Conservation (phyloP, 2,113 vertebrate species). For the Gila orcuttii region DNA sequence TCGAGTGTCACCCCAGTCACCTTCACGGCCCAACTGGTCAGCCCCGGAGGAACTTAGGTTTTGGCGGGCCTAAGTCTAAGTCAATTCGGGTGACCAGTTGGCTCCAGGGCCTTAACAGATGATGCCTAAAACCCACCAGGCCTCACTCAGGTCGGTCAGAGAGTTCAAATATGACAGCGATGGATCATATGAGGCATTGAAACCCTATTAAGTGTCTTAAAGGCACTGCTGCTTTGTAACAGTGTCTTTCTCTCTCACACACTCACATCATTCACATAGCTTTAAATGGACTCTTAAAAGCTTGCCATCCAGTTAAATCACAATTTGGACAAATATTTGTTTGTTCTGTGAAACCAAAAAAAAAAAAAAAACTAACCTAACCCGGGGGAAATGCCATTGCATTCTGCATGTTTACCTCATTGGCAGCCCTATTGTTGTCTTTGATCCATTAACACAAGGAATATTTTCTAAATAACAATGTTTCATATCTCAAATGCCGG, state of each 20-base stretch:
- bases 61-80: too few relatives aligned
- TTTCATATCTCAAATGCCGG: too few relatives aligned
- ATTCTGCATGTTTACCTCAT: neutral
- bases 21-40: too few relatives aligned
- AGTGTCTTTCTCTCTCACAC: neutral
- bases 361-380: conserved; percentile 1
- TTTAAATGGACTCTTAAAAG: conserved; percentile 17
- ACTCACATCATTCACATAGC: conserved; percentile 30
- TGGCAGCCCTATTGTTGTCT: neutral
- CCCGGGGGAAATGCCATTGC: neutral
- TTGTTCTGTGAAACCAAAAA: neutral
- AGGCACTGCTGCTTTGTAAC: conserved; percentile 59
- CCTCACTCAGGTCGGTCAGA: too few relatives aligned
- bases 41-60: too few relatives aligned
- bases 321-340: neutral
- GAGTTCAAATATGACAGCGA: too few relatives aligned
- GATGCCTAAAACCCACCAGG: too few relatives aligned
- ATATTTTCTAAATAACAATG: neutral
- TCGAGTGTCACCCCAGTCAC: neutral
- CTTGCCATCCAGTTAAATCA: conserved; percentile 11
- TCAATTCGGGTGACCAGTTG: too few relatives aligned
- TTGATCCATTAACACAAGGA: neutral
- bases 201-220: conserved; percentile 53
- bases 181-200: neutral
- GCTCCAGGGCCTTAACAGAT: too few relatives aligned